Percentiles rank a stretch among this genome's conserved stretches.
phyloP scores from a whole-genome alignment of 2,888 invertebrate genomes.

The Rhagonycha lutea region DNA sequence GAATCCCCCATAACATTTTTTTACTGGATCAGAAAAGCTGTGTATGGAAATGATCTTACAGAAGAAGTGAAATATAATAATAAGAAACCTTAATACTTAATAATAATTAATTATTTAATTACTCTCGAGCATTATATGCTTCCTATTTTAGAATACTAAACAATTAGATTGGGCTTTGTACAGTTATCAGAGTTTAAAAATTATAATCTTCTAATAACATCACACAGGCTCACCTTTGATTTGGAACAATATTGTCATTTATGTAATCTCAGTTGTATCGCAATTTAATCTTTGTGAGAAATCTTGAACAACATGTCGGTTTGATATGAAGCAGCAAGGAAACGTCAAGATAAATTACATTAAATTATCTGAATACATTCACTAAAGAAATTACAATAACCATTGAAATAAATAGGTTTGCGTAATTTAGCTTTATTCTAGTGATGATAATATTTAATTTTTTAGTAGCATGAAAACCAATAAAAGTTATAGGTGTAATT shows the following conservation, averaged over 20 bases:
- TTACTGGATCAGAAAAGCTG: too few relatives aligned
- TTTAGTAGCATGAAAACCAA: not conserved
- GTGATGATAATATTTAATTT: not conserved
- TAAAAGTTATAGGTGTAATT: not conserved
- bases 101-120: too few relatives aligned
- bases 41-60: too few relatives aligned
- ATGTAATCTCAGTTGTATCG: not conserved
- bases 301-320: not conserved
- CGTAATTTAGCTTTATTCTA: not conserved
- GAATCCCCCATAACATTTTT: too few relatives aligned
- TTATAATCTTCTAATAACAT: not conserved
- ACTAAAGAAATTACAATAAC: not conserved
- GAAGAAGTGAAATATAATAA: too few relatives aligned
- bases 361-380: not conserved
- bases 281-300: not conserved
- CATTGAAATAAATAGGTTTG: not conserved
- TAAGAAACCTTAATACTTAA: too few relatives aligned
- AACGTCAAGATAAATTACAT: not conserved
- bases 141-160: not conserved
- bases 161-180: not conserved
- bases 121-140: too few relatives aligned
- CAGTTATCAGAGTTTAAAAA: not conserved
- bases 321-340: not conserved
- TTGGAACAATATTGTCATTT: not conserved
- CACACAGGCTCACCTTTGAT: not conserved